Conservation (phyloP, 2,888 invertebrate genomes). For the Bunonema sp. region DNA sequence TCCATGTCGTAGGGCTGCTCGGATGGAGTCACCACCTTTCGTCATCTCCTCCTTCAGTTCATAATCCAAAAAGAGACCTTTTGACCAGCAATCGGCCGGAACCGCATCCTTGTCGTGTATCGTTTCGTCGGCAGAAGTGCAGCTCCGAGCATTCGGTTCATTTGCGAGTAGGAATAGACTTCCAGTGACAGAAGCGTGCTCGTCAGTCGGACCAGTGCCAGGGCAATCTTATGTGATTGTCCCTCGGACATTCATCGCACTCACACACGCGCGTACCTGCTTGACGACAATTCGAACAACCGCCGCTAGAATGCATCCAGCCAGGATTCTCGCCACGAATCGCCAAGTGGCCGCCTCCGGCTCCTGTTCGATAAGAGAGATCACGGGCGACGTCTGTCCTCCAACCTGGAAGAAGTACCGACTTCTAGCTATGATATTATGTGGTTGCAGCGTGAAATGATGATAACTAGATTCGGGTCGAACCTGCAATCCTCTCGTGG, state of each 20-base stretch:
- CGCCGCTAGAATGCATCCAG: background rate
- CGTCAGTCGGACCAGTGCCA: slow-evolving; percentile 5
- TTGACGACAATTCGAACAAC: slow-evolving; percentile 9
- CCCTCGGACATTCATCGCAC: no score
- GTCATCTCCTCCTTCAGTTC: background rate
- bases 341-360: slow-evolving; percentile 4
- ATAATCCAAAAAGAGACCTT: background rate
- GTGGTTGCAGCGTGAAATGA: no score
- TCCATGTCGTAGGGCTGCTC: slow-evolving; percentile 16
- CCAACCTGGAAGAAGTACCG: no score
- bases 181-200: slow-evolving; percentile 4
- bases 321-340: slow-evolving; percentile 6
- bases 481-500: no score
- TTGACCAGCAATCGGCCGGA: slow-evolving; percentile 8
- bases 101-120: slow-evolving; percentile 11
- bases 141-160: slow-evolving; percentile 7
- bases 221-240: no score
- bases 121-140: slow-evolving; percentile 15
- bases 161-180: slow-evolving; percentile 14
- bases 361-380: no score
- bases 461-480: background rate
- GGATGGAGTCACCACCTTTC: slow-evolving; percentile 6
- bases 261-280: no score
- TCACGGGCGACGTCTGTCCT: background rate
- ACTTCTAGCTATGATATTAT: no score